Percentiles rank a stretch among this genome's conserved stretches.
phyloP scores from a whole-genome alignment of 2,113 vertebrate genomes.

The Morone saxatilis region DNA sequence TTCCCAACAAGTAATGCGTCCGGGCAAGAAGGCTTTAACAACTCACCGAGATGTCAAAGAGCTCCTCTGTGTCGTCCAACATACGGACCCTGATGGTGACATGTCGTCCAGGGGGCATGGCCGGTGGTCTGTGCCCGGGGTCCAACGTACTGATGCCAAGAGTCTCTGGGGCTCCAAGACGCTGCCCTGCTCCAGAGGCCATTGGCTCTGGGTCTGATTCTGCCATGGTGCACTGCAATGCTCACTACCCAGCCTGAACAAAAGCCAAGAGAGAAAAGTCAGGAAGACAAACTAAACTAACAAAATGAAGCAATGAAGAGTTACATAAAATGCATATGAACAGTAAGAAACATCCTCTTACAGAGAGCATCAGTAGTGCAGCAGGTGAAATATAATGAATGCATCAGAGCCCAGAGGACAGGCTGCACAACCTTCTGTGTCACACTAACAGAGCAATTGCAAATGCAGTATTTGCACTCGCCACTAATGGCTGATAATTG shows the following conservation, averaged over 20 bases:
- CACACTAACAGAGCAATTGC: slow-evolving; percentile 59
- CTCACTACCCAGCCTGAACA: slow-evolving; percentile 69
- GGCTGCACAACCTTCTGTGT: slow-evolving; percentile 44
- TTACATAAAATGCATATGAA: background rate
- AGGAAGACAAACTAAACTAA: background rate
- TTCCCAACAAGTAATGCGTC: slow-evolving; percentile 15
- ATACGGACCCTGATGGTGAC: slow-evolving; percentile 94
- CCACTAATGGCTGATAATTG: slow-evolving; percentile 75
- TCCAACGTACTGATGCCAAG: slow-evolving; percentile 97
- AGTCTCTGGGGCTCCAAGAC: slow-evolving; percentile 93
- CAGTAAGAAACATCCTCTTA: background rate
- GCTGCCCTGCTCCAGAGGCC: slow-evolving; percentile 90
- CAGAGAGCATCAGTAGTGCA: background rate
- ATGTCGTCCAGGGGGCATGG: slow-evolving; percentile 92
- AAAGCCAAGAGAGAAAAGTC: slow-evolving; percentile 18
- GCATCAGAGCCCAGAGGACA: slow-evolving; percentile 39
- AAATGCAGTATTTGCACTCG: slow-evolving; percentile 72
- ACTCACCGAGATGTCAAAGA: slow-evolving; percentile 96
- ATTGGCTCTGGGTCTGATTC: slow-evolving; percentile 92
- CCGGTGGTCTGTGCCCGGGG: slow-evolving; percentile 90
- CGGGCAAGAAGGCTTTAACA: background rate
- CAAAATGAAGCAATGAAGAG: background rate
- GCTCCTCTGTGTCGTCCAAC: slow-evolving; percentile 96
- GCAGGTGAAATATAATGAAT: slow-evolving; percentile 18
- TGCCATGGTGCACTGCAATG: slow-evolving; percentile 87